Evolutionary conservation across 1,140 invertebrate genomes (phyloP), one percentile per base, ranked within the genome.

Genomic region (Drosophila mauritiana): DNA sequence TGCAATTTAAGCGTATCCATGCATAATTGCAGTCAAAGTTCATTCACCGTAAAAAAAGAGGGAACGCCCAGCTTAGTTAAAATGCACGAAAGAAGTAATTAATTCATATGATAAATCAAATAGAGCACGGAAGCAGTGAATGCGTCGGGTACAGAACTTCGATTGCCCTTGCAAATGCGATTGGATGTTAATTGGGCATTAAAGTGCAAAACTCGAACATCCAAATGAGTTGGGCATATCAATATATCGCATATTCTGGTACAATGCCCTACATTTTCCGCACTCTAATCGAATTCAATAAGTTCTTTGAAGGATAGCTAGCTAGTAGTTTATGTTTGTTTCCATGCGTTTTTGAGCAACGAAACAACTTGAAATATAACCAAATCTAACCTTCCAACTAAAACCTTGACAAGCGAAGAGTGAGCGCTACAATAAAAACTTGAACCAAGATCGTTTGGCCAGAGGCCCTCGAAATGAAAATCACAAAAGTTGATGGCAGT

Each of bases 331-430:
- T 22, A 22, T 13, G 20, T 45, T 15, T 48, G 27, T 25, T 27
- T 10, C 7, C 10, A 3, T 27, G 20, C 25, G 8, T 27, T 31
- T 4, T 17, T 17, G 42, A 56, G 4, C 54, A 52, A 48, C 31
- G 17, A 67, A 22, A 39, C 51, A 10, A 48, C 31, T 31, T 8
- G 31, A 31, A 31, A 31, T 31, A 31, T 8, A 31, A 8, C 31
- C 31, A 40, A 22, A 42, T 67, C 48, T 79, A 80, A 83, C 84
- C 84, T 86, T 86, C 83, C 49, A 45, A 76, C 52, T 61, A 57
- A 74, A 89, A 70, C 83, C 83, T 86, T 86, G 74, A 62, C 20
- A 56, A 43, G 5, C 39, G 57, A 65, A 62, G 40, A 78, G 54
- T 48, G 57, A 49, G 15, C 54, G 54, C 51, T 59, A 22, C 15